Base-by-base conservation (phyloP, 2,113 vertebrate genomes). In the Atrichornis clamosus region DNA sequence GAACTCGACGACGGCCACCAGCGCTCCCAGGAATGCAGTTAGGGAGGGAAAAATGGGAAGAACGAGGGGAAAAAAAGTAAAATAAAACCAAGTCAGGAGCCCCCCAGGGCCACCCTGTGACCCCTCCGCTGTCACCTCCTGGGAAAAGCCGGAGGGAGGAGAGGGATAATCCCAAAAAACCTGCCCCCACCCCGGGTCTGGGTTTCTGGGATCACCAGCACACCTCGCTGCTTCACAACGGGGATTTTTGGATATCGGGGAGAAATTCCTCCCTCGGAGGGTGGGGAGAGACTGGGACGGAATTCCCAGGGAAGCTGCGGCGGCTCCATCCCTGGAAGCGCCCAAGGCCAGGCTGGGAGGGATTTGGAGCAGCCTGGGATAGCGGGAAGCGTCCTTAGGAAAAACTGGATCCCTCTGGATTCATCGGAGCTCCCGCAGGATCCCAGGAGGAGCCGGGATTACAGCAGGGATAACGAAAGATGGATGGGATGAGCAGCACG, bases 401-500 rank as follows among this genome's bases (percentile, higher is more conserved):
- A 41, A 41, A 41, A 41, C 26, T 39, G n/a, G n/a, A n/a, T n/a
- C n/a, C n/a, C n/a, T n/a, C n/a, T n/a, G n/a, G n/a, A n/a, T n/a
- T n/a, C n/a, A n/a, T n/a, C n/a, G n/a, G n/a, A n/a, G n/a, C n/a
- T n/a, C n/a, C n/a, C n/a, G n/a, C n/a, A n/a, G n/a, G n/a, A n/a
- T n/a, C n/a, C n/a, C n/a, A n/a, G n/a, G n/a, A n/a, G n/a, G 39
- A 52, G 21, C 30, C 2, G 7, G 53, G 2, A 28, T 6, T 7
- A n/a, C 1, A 4, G 47, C 41, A 35, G n/a, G 55, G 28, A 26
- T 13, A 1, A n/a, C n/a, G n/a, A 37, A 26, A 35, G 70, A 11
- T 6, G 21, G 50, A 14, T 10, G 82, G n/a, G 64, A 33, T 0
- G 3, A 55, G 39, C 59, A 8, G 6, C 13, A 0, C 4, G 0